These are phyloP conservation scores for Alces alces DNA, from an alignment of 2,113 vertebrate genomes.

Conservation along the genomic window DNA sequence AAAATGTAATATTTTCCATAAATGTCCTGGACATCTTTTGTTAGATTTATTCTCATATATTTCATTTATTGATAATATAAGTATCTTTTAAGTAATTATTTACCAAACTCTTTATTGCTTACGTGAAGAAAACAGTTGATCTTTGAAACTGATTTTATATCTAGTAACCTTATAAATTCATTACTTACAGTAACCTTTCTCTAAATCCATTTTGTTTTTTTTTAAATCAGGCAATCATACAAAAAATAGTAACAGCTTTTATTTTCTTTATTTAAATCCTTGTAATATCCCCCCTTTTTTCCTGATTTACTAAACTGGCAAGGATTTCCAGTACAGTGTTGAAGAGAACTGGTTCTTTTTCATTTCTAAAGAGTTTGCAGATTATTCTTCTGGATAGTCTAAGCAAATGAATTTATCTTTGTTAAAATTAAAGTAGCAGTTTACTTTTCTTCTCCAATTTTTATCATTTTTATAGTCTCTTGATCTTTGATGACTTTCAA, in stretches of 20 bases:
- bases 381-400: background rate
- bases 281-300: background rate
- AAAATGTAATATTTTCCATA: background rate
- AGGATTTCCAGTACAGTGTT: background rate
- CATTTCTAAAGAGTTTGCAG: background rate
- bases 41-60: background rate
- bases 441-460: background rate
- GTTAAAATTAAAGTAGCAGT: background rate
- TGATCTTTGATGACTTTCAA: slow-evolving; percentile 4
- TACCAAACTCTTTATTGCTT: background rate
- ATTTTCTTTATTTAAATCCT: background rate
- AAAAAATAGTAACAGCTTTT: background rate
- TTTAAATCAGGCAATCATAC: background rate
- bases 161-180: background rate
- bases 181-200: background rate
- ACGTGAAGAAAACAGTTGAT: background rate
- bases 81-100: background rate
- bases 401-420: background rate
- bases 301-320: background rate
- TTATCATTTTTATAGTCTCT: background rate
- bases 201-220: background rate
- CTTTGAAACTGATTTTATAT: slow-evolving; percentile 2
- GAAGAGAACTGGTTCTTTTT: background rate
- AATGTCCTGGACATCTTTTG: background rate
- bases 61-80: slow-evolving; percentile 6